These are phyloP conservation scores for Platygyra sinensis DNA, from an alignment of 64 coral and sea anemone species.

Conservation along the genomic window DNA sequence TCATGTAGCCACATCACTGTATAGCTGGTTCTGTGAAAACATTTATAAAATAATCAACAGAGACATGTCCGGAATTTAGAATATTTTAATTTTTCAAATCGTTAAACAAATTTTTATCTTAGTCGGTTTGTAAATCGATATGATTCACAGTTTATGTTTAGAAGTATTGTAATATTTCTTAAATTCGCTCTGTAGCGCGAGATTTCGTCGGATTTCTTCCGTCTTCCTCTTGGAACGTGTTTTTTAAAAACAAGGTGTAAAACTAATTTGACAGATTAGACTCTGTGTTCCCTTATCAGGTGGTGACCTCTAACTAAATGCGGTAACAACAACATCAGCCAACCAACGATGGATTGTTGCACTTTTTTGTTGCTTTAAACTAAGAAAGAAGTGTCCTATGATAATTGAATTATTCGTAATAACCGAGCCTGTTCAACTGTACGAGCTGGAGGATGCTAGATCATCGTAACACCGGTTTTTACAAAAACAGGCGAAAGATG, in stretches of 20 bases:
- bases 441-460: too few relatives aligned
- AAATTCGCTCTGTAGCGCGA: not conserved
- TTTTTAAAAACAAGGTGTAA: not conserved
- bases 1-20: not conserved
- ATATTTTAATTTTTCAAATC: not conserved
- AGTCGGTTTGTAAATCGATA: not conserved
- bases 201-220: not conserved
- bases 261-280: conserved; percentile 8
- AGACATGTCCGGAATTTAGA: not conserved
- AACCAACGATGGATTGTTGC: not conserved
- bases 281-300: not conserved
- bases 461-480: too few relatives aligned
- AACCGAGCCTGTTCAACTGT: not conserved
- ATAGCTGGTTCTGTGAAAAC: not conserved
- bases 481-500: too few relatives aligned
- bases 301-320: not conserved
- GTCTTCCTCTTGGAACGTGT: not conserved
- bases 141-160: not conserved
- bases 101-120: not conserved
- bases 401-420: not conserved
- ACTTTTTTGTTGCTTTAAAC: not conserved
- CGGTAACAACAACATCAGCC: not conserved
- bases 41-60: not conserved
- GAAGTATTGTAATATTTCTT: not conserved
- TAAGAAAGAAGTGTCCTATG: not conserved